A percentile compares a stretch with the other conserved stretches of the same genome.
These are phyloP conservation scores for Megaceryle alcyon DNA, from an alignment of 2,797 vertebrate genomes.

Conservation along the genomic window DNA sequence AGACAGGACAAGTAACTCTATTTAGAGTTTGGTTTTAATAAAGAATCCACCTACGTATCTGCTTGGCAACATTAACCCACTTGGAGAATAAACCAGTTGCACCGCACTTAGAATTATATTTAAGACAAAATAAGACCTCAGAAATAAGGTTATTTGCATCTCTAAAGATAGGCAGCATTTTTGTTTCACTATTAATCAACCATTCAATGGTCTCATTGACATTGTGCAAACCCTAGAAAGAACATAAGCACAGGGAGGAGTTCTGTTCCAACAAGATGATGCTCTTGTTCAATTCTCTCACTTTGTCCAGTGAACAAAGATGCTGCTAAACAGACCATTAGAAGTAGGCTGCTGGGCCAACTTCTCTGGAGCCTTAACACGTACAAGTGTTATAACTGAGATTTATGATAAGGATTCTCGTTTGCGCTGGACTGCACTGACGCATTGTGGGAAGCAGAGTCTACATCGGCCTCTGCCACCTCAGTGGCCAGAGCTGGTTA, in stretches of 20 bases:
- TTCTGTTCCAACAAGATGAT: not conserved
- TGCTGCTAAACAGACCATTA: not conserved
- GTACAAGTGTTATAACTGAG: not conserved
- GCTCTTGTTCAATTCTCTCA: not conserved
- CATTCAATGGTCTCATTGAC: not conserved
- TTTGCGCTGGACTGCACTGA: not conserved
- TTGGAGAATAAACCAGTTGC: fast-evolving
- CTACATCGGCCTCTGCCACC: not conserved
- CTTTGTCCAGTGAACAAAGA: not conserved
- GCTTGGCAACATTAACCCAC: not conserved
- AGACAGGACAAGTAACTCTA: not conserved
- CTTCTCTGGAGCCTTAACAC: not conserved
- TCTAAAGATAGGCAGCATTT: not conserved
- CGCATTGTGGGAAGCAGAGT: not conserved
- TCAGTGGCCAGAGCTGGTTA: not conserved
- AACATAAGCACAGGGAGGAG: fast-evolving
- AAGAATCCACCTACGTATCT: not conserved
- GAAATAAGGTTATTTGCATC: not conserved
- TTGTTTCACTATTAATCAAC: not conserved
- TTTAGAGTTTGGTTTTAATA: not conserved
- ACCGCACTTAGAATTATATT: not conserved
- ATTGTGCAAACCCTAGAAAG: not conserved
- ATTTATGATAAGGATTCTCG: not conserved
- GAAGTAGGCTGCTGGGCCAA: not conserved
- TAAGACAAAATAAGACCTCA: not conserved